Evolutionary conservation across 1,140 invertebrate species (phyloP).

Genomic region (Tetramorium parvispinum): DNA sequence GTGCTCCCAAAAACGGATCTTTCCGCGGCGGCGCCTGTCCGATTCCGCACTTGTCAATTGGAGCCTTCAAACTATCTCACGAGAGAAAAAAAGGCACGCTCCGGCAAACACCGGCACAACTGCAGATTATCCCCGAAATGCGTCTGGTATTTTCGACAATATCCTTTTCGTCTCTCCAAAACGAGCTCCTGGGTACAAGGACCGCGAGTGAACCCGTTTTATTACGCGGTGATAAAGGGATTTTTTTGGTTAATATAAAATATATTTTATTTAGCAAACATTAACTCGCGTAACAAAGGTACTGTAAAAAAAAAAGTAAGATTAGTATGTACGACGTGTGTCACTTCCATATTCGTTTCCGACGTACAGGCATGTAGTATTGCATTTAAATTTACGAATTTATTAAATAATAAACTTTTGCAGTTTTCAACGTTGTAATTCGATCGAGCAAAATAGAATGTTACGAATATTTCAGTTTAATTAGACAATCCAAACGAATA

Average conservation of each 20-base stretch:
- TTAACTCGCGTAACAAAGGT: conserved; percentile 16
- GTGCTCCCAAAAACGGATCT: conserved; percentile 14
- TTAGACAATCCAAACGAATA: background rate
- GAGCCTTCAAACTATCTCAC: background rate
- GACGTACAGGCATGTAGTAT: background rate
- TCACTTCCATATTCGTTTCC: background rate
- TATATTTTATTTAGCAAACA: conserved; percentile 43
- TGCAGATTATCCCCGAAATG: conserved; percentile 6
- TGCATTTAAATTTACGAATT: background rate
- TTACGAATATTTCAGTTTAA: conserved; percentile 1
- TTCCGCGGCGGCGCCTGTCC: background rate
- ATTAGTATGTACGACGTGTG: background rate
- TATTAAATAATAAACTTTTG: background rate
- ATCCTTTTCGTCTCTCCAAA: background rate
- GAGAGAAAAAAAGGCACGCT: conserved; percentile 1
- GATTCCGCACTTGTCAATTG: conserved; percentile 31
- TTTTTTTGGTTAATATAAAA: conserved; percentile 23
- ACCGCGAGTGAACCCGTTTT: background rate
- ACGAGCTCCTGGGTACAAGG: background rate
- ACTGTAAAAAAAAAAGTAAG: background rate
- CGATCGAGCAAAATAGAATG: background rate
- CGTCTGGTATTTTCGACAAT: background rate
- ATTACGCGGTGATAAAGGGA: background rate
- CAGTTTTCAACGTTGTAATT: background rate
- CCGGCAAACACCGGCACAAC: background rate